These are phyloP conservation scores for Thera britannica DNA, from an alignment of 2,888 invertebrate genomes.

Conservation along the genomic window DNA sequence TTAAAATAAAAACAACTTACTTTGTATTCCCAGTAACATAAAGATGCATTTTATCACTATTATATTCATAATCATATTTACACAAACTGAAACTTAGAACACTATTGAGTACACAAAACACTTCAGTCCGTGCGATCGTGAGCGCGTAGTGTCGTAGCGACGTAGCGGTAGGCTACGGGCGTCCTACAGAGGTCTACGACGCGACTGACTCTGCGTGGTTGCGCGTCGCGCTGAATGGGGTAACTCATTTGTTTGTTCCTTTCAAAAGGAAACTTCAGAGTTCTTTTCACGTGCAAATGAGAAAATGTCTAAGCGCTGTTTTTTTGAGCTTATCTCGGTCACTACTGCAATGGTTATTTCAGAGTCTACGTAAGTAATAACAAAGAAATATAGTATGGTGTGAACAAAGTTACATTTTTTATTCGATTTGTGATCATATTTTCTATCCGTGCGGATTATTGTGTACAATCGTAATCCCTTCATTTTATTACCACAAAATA, in stretches of 20 bases:
- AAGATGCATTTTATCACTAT: slow-evolving; percentile 49
- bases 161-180: slow-evolving; percentile 50
- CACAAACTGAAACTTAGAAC: slow-evolving; percentile 42
- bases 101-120: slow-evolving; percentile 35
- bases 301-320: slow-evolving; percentile 32
- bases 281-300: slow-evolving; percentile 53
- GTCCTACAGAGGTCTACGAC: slow-evolving; percentile 48
- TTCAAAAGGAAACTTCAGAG: slow-evolving; percentile 57
- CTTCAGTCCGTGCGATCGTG: slow-evolving; percentile 31
- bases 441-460: no score
- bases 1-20: slow-evolving; percentile 46
- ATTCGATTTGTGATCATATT: no score
- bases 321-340: slow-evolving; percentile 34
- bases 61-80: slow-evolving; percentile 52
- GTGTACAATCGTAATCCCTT: no score
- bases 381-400: background rate
- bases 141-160: slow-evolving; percentile 39
- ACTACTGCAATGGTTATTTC: slow-evolving; percentile 8
- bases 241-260: slow-evolving; percentile 63
- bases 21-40: slow-evolving; percentile 54
- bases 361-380: background rate
- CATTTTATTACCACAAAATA: no score
- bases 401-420: no score
- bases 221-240: slow-evolving; percentile 53
- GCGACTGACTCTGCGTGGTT: slow-evolving; percentile 50